phyloP scores from a whole-genome alignment of 2,797 vertebrate species.

The Epinephelus awoara region DNA sequence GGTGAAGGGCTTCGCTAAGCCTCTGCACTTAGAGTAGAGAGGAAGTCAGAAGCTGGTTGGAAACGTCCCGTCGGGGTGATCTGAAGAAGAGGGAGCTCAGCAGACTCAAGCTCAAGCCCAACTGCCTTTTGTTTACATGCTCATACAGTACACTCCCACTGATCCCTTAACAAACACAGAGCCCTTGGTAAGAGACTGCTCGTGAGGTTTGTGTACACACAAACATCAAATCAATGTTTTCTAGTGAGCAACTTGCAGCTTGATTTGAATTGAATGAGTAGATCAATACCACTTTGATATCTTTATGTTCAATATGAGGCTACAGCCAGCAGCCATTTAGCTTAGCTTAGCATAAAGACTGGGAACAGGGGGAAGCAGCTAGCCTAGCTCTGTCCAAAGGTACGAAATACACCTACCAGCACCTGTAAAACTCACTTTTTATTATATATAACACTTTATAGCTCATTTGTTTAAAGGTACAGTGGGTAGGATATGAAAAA shows the following conservation, averaged over 20 bases:
- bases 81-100: constrained; percentile 61
- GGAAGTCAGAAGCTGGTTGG: constrained; percentile 49
- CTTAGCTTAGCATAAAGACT: constrained; percentile 3
- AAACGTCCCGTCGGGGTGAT: constrained; percentile 46
- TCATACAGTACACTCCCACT: constrained; percentile 55
- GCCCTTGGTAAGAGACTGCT: constrained; percentile 59
- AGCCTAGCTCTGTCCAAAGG: background rate
- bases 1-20: constrained; percentile 66
- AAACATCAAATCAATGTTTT: constrained; percentile 54
- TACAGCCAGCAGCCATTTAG: background rate
- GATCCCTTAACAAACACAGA: constrained; percentile 72
- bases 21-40: constrained; percentile 71
- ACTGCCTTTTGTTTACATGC: constrained; percentile 82
- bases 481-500: no score
- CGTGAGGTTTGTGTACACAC: constrained; percentile 58
- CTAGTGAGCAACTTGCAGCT: constrained; percentile 36
- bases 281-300: background rate
- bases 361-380: background rate
- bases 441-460: background rate
- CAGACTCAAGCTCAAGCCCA: constrained; percentile 74
- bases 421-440: constrained; percentile 1
- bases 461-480: background rate
- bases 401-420: background rate
- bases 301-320: background rate
- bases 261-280: constrained; percentile 11